phyloP scores from a whole-genome alignment of 2,888 invertebrate species.

The Hydroisotoma schaefferi region DNA sequence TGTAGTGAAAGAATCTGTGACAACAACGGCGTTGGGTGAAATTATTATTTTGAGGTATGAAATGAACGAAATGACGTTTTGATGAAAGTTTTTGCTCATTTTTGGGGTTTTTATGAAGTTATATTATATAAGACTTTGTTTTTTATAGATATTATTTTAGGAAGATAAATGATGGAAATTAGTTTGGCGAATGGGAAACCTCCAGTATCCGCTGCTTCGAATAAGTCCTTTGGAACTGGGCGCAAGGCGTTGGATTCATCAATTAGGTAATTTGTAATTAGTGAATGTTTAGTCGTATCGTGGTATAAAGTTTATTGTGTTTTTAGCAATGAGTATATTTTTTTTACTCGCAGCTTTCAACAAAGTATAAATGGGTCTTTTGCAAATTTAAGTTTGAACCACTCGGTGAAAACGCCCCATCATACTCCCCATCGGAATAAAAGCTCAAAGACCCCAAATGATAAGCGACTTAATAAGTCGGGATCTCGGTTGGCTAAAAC shows the following conservation, averaged over 20 bases:
- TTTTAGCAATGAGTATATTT: conserved; percentile 6
- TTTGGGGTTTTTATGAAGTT: too few relatives aligned
- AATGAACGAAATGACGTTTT: too few relatives aligned
- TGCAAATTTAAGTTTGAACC: conserved; percentile 33
- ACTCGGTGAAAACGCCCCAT: conserved; percentile 31
- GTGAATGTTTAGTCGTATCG: neutral
- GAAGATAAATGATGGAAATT: neutral
- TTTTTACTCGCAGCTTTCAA: conserved; percentile 38
- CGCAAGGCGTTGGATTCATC: conserved; percentile 22
- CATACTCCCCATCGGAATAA: conserved; percentile 13
- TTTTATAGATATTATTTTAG: too few relatives aligned
- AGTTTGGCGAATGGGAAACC: neutral
- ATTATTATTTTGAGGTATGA: too few relatives aligned
- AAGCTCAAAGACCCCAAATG: conserved; percentile 24
- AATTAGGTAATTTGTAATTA: conserved; percentile 16
- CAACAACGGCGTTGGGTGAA: too few relatives aligned
- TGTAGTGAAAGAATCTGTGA: too few relatives aligned
- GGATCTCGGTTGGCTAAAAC: conserved; percentile 29
- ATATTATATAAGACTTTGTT: conserved; percentile 14
- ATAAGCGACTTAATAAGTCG: conserved; percentile 34
- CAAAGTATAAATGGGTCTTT: conserved; percentile 40
- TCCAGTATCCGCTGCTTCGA: conserved; percentile 3
- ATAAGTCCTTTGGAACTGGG: neutral
- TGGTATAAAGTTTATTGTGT: neutral
- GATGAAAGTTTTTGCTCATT: too few relatives aligned